Conservation (phyloP, 2,113 vertebrate species). For the Drymodes brunneopygia region DNA sequence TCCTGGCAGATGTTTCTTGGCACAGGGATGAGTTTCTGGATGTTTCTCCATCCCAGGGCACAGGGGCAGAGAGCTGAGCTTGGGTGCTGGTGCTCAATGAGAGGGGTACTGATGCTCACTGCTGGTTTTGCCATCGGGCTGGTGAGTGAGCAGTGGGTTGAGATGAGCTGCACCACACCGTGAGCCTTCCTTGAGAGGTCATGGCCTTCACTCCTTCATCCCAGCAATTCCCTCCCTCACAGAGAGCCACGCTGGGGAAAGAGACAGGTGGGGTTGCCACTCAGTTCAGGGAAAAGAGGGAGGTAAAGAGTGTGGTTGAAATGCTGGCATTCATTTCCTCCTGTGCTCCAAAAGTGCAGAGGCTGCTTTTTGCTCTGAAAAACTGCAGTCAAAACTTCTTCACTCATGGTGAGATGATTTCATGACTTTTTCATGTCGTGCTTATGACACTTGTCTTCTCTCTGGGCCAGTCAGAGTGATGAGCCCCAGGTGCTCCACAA, state of each 20-base stretch:
- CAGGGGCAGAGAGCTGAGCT: background rate
- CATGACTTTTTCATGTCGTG: fast-evolving
- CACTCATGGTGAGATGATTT: background rate
- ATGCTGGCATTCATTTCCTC: fast-evolving
- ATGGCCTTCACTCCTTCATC: background rate
- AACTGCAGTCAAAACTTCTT: background rate
- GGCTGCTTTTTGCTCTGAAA: background rate
- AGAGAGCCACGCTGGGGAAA: background rate
- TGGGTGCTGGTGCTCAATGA: background rate
- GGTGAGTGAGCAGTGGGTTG: background rate
- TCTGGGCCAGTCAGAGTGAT: background rate
- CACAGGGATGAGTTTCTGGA: background rate
- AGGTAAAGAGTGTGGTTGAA: background rate
- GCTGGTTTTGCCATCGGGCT: fast-evolving
- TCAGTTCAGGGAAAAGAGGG: background rate
- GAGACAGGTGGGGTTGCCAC: background rate
- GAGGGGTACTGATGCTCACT: background rate
- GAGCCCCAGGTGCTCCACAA: background rate
- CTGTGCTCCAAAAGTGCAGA: background rate
- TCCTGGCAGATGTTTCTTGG: background rate
- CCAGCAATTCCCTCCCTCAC: background rate
- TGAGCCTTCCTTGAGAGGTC: background rate
- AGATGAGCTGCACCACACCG: background rate
- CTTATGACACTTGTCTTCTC: background rate
- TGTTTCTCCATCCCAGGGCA: background rate